These are phyloP conservation scores for Anoplolepis gracilipes DNA, from an alignment of 1,140 invertebrate species.

Conservation along the genomic window DNA sequence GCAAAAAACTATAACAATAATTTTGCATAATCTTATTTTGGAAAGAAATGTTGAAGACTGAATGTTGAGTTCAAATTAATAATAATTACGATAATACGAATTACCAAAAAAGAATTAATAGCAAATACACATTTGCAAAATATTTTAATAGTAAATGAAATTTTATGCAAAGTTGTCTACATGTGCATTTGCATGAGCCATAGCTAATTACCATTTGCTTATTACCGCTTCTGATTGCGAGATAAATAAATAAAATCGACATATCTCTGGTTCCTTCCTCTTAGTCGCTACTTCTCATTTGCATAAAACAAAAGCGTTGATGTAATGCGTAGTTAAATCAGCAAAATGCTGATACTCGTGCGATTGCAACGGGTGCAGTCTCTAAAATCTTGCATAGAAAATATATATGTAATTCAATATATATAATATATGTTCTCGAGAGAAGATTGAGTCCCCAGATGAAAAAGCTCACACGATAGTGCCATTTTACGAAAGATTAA, in stretches of 20 bases:
- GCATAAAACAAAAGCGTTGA: not conserved
- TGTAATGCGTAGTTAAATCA: not conserved
- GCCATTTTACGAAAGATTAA: constrained; percentile 34
- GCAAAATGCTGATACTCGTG: constrained; percentile 9
- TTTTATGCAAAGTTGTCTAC: not conserved
- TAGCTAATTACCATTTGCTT: not conserved
- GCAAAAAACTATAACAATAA: not conserved
- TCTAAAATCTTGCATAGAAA: constrained; percentile 68
- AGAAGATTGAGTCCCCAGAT: constrained; percentile 66
- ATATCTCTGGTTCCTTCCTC: not conserved
- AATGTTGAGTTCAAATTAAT: not conserved
- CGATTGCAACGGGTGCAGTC: constrained; percentile 29
- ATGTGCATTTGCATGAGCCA: not conserved
- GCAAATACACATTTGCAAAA: not conserved
- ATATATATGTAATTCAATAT: constrained; percentile 66
- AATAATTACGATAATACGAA: not conserved
- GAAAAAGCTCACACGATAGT: constrained; percentile 60
- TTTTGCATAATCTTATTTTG: not conserved
- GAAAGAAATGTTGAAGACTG: too few relatives aligned
- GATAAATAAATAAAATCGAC: not conserved
- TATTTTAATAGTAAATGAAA: not conserved
- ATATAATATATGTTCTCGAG: constrained; percentile 54
- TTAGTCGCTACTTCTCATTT: not conserved
- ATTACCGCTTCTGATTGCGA: too few relatives aligned
- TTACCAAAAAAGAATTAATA: not conserved